A percentile compares a stretch with the other conserved stretches of the same genome.
Evolutionary conservation across 2,113 vertebrate genomes (phyloP).

Genomic region (Odontophorus gujanensis): DNA sequence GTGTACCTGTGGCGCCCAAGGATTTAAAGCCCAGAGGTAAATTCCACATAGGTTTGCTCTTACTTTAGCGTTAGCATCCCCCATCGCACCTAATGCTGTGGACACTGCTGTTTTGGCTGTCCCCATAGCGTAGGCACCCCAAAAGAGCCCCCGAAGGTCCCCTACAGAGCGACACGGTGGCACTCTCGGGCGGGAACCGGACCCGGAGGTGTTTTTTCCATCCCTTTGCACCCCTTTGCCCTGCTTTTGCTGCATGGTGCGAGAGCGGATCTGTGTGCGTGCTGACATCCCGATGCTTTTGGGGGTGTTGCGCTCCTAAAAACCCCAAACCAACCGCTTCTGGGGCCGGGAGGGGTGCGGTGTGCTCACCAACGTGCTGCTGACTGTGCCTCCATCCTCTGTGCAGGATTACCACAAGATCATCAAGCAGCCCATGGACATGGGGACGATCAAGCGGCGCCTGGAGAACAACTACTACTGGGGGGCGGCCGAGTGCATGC

Average conservation of each 20-base stretch:
- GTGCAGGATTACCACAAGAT: constrained; percentile 94
- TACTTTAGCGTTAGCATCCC: background rate
- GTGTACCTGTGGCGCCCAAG: constrained; percentile 66
- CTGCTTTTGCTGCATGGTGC: background rate
- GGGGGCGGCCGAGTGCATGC: constrained; percentile 92
- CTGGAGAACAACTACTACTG: constrained; percentile 91
- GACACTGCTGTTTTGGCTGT: background rate
- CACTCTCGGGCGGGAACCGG: background rate
- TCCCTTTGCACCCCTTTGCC: background rate
- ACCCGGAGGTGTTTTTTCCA: background rate
- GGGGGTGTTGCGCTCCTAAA: too few relatives aligned
- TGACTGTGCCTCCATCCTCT: background rate
- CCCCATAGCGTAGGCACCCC: background rate
- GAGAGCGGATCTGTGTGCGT: background rate
- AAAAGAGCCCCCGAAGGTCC: background rate
- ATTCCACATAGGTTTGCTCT: constrained; percentile 22
- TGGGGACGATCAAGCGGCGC: constrained; percentile 92
- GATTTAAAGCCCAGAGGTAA: constrained; percentile 74
- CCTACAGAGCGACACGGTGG: background rate
- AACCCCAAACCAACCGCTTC: too few relatives aligned
- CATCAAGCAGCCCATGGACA: constrained; percentile 95
- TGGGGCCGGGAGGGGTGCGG: background rate
- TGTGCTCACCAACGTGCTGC: rapidly evolving
- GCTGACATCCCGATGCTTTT: background rate
- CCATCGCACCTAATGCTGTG: background rate